Evolutionary conservation across 37 sponge, comb jelly and placozoan species (phyloP), one percentile per base, ranked within the genome.

Genomic region (Amphimedon queenslandica): DNA sequence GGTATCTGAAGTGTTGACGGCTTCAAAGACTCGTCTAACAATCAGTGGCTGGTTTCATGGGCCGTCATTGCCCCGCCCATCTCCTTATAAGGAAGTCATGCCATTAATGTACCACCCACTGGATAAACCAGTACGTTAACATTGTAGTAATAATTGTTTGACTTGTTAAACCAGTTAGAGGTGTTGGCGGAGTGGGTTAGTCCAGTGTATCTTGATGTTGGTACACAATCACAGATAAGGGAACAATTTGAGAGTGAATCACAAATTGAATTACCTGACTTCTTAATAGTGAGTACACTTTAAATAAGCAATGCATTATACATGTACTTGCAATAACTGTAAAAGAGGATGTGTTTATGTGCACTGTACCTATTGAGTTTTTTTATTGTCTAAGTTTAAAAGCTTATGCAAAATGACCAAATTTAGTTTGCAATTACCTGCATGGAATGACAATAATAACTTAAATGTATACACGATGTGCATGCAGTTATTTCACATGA

Each of bases 31-130:
- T 2, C 70, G 96, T 0, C 56, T 95, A 57, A 88, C 96, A 13
- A 53, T 95, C 21, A 88, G 42, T 82, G 96, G 96, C 0, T 95
- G 96, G 96, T 95, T 92, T 63, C 90, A 92, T 41, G 94, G 94
- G 6, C 86, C 82, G 30, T 77, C 86, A 10, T 1, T 82, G 11
- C 56, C 56, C 27, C 55, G 82, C 28, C 86, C 82, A 58, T 37
- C 34, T 36, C 67, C 56, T 8, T 39, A 32, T 29, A 42, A 78
- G 24, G 43, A 60, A 57, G 34, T 32, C 3, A 24, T 63, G 0
- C 58, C 70, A 29, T 21, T 20, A 8, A 28, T 67, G 11, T 23
- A 43, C 36, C 38, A 70, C 4, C 79, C 79, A 27, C 41, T 71
- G 20, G 4, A 42, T 33, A 37, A 34, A 20, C 63, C 63, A 39